Base-by-base conservation (phyloP, 2,113 vertebrate genomes). In the Paedocypris sp. region DNA sequence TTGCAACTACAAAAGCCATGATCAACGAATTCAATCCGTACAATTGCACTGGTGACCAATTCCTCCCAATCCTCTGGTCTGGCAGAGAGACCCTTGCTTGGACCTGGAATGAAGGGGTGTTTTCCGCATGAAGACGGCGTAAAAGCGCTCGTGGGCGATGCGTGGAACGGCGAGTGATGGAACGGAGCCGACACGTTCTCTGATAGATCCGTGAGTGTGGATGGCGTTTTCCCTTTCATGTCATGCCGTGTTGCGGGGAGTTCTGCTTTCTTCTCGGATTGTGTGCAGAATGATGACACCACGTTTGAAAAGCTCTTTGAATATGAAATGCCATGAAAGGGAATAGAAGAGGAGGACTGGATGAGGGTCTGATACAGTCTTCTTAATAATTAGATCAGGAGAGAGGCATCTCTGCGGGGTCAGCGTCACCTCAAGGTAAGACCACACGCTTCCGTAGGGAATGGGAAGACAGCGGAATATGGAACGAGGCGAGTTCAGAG, bases 291-390 rank as follows among this genome's bases (percentile, higher is more conserved):
- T 56, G 26, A 57, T 66, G 62, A 70, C 42, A 54, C 45, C 18
- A 22, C 5, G 43, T 43, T 9, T 58, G 53, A 43, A 58, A 42
- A 29, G 6, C 39, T 52, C 45, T 66, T 66, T 66, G 51, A 62
- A 66, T 59, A 47, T 42, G 38, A 33, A 69, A 36, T 28, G 46
- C 15, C 22, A 58, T 70, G 52, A 62, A 60, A 66, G 35, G 12
- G 62, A 70, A 70, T 70, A 66, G 32, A 16, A 50, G 23, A 70
- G 65, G 51, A 62, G 48, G 29, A 45, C 28, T 35, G 22, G 29
- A 50, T 33, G 31, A 48, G 57, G 7, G 47, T 51, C 50, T 25
- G 31, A 36, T 4, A 20, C 13, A 50, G 52, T 31, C 53, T 25
- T 41, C 48, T 18, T 26, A 29, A 23, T 61, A 59, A 70, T 65